Percentiles rank a stretch among this genome's conserved stretches.
Conservation (phyloP, 2,113 vertebrate species). For the Brienomyrus brachyistius region DNA sequence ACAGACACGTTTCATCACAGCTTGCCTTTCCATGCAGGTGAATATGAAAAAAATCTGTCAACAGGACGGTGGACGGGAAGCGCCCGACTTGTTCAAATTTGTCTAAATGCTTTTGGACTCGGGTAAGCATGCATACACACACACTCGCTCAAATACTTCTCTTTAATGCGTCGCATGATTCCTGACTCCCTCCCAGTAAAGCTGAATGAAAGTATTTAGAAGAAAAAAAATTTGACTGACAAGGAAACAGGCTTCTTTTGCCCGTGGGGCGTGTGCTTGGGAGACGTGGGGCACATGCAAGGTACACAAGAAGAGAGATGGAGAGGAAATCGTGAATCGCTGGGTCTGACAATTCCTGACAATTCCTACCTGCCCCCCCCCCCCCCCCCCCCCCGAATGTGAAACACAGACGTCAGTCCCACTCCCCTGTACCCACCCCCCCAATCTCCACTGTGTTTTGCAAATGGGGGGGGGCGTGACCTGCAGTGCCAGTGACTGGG, state of each 20-base stretch:
- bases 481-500: background rate
- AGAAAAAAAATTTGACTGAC: background rate
- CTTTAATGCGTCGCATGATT: background rate
- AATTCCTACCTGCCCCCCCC: background rate
- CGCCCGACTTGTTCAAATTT: slow-evolving; percentile 2
- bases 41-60: background rate
- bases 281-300: background rate
- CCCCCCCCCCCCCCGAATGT: background rate
- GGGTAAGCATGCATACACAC: background rate
- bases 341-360: background rate
- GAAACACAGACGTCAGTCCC: background rate
- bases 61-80: background rate
- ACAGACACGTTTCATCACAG: background rate
- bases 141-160: background rate
- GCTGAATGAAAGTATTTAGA: background rate
- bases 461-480: background rate
- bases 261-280: background rate
- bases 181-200: background rate
- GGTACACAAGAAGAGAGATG: background rate
- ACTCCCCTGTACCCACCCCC: background rate
- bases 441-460: background rate
- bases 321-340: too few relatives aligned
- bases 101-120: background rate
- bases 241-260: background rate
- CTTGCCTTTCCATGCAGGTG: background rate